Evolutionary conservation across 2,113 vertebrate species (phyloP), one percentile per base, ranked within the genome.

Genomic region (Pyrgilauda ruficollis): DNA sequence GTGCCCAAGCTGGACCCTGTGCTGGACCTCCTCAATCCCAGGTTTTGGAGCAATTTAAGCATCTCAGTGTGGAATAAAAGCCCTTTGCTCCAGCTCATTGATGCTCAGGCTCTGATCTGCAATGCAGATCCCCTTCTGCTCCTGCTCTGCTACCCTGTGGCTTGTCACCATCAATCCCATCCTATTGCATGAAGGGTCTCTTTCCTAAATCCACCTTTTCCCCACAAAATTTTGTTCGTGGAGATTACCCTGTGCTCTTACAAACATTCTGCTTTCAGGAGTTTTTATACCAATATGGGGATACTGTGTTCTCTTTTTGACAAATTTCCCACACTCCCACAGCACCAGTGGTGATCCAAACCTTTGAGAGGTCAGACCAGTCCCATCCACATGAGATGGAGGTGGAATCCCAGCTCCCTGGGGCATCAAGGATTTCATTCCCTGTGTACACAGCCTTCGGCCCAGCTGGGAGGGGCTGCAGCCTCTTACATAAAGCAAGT

Each of bases 331-430:
- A 15, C 23, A 44, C 22, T 84, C 19, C n/a, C 68, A 26, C 35
- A 49, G 33, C 68, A 43, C 19, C 0, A 0, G 7, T 22, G 21
- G 4, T 46, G 26, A 46, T 3, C 28, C 53, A 87, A n/a, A 62
- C 7, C 14, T 39, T 63, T 47, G 41, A 18, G 47, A 44, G 52
- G 19, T 47, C 37, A 28, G 10, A 19, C 13, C 20, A 19, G 8
- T 33, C n/a, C 33, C 13, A n/a, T 66, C 63, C 27, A 22, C 11
- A 10, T 8, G 67, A 82, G 67, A 17, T 50, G 52, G 37, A 84
- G 22, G 7, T 82, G 55, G 33, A 39, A 7, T 88, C 11, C 14
- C 33, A 84, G 1, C 3, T 13, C 24, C 24, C 26, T 10, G 6
- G 20, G 8, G 1, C 33, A 85, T 11, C 39, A 47, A 15, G 20